Evolutionary conservation across 2,888 invertebrate species (phyloP), one percentile per base, ranked within the genome.

Genomic region (Portevinia maculata): DNA sequence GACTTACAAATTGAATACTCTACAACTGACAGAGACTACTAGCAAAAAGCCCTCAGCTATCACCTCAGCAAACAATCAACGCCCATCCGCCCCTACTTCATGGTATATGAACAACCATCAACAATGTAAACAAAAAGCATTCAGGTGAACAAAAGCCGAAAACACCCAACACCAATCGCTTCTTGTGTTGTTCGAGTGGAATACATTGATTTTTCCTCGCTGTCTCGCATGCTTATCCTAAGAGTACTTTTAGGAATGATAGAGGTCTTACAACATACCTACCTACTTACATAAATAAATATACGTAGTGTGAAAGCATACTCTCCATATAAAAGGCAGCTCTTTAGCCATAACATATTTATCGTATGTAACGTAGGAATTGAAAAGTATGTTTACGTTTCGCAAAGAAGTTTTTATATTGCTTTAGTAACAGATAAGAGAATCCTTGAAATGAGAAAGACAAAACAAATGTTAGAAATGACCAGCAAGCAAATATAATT

Each of bases 81-180:
- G 46, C 59, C 59, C 60, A 67, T 39, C 55, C 65, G 55, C 55
- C 60, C 39, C 67, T 17, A 28, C 74, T 74, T 67, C 37, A 79
- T 67, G 74, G 67, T 74, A 62, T 67, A 74, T 74, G 79, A 74
- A 69, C 79, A 79, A 69, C 74, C 74, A 79, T 79, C 79, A 74
- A 69, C 74, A 74, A 65, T 74, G 79, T 79, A 79, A 79, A 79
- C 67, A 79, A 79, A 79, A 79, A 74, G 74, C 74, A 74, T 79
- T 79, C 79, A 79, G 57, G 79, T 79, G 79, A 79, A 74, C 67
- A 74, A 79, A 74, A 74, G 67, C 74, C 50, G n/a, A 69, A 78
- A 79, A 71, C 67, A 55, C 59, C 60, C 53, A 62, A 74, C 60
- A 69, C 67, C 67, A 69, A 69, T 79, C 41, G 62, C 60, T 60